phyloP scores from a whole-genome alignment of 1,140 invertebrate genomes.

The Panonychus citri region DNA sequence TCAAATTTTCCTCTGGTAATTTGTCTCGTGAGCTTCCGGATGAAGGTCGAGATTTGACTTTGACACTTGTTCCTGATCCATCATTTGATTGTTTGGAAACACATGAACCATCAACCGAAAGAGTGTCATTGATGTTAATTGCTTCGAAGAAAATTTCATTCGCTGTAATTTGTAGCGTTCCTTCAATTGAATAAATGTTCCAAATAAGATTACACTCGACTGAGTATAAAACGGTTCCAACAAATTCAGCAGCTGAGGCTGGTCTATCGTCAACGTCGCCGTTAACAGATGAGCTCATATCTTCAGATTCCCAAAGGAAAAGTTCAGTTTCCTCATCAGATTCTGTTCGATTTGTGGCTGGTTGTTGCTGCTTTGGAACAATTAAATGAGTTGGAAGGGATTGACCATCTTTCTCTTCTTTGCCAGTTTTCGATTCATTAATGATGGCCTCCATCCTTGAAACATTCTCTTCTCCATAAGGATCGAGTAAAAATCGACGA shows the following conservation, averaged over 20 bases:
- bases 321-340: constrained; percentile 7
- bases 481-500: constrained; percentile 83
- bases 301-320: constrained; percentile 7
- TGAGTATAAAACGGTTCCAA: constrained; percentile 7
- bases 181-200: constrained; percentile 10
- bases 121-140: constrained; percentile 2
- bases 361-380: not conserved
- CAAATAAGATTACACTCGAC: constrained; percentile 10
- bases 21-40: not conserved
- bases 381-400: not conserved
- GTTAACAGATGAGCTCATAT: constrained; percentile 1
- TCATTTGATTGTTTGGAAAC: not conserved
- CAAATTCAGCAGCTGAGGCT: constrained; percentile 6
- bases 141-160: constrained; percentile 11
- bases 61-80: not conserved
- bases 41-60: not conserved
- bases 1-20: not conserved
- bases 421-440: constrained; percentile 17
- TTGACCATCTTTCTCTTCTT: not conserved
- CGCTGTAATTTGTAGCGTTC: constrained; percentile 8
- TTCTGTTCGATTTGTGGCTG: not conserved
- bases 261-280: not conserved
- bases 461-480: constrained; percentile 21
- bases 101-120: not conserved
- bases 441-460: not conserved